Evolutionary conservation across 2,113 vertebrate genomes (phyloP), one percentile per base, ranked within the genome.

Genomic region (Prietella phreatophila): DNA sequence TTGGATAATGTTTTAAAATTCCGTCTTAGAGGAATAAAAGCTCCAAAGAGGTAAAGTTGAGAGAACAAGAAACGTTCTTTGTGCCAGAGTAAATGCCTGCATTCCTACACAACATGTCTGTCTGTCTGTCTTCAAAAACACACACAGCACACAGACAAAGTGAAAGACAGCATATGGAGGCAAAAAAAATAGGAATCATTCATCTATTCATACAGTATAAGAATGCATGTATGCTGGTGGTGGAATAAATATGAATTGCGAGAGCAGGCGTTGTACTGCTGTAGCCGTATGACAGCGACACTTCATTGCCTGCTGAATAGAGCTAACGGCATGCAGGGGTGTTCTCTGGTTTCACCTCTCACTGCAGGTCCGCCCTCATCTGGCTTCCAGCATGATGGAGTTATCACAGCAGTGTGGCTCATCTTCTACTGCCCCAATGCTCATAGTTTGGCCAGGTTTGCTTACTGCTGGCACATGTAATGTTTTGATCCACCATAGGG

Each of bases 301-400:
- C 88, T 89, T 73, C 87, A 61, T 53, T 91, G 76, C 82, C 60
- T 61, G 17, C 86, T 81, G 85, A 85, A 88, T 47, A 90, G 73
- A n/a, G 73, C 63, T 88, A 82, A 85, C 82, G 85, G 83, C 82
- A 75, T 56, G 56, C 60, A 19, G 33, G 5, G 42, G 71, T 78
- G 42, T 88, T 71, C 61, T 86, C 47, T 80, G 53, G 81, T 86
- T 83, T 79, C 55, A 53, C 8, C 63, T 76, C 82, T 85, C 85
- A 85, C 76, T 63, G 50, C 63, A 85, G 50, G 75, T 30, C 84
- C 60, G n/a, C 67, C 85, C 75, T 87, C 71, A 39, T 71, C 63
- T 65, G 20, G 30, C 82, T 71, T 82, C 55, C 69, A 89, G 82
- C 33, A 67, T 22, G 69, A 76, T 81, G 75, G 73, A 80, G 79